Evolutionary conservation across 2,113 vertebrate species (phyloP), one percentile per base, ranked within the genome.

Genomic region (Hippoglossus stenolepis): DNA sequence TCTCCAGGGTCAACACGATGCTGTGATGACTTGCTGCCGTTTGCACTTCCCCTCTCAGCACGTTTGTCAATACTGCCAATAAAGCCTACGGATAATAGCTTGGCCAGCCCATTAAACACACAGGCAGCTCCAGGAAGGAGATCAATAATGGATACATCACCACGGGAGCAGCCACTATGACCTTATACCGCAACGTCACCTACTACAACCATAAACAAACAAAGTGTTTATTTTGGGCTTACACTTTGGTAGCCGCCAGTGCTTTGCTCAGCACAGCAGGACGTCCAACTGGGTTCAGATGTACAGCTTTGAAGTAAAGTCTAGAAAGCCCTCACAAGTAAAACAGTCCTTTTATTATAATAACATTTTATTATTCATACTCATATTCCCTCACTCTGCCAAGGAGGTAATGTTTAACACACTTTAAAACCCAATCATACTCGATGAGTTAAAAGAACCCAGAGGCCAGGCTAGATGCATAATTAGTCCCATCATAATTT

Each of bases 141-240:
- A 90, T 92, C 92, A 89, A 93, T 93, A 88, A 88, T 91, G 66
- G 85, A 88, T 91, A 83, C 88, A 91, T 86, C 86, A 83, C 91
- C 78, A 75, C 83, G 70, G 86, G 84, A 86, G 82, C 63, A 84
- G 82, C 69, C 65, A 51, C 72, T 74, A 49, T 89, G 91, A 89
- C 91, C 87, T 89, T 88, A 87, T 66, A 77, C 62, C 53, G 60
- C 60, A 70, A 79, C 77, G 26, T 75, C 81, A 82, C 70, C 61
- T 75, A 77, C 71, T 66, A 60, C 74, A 65, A 81, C 59, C 75
- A 65, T 83, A 88, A 82, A 77, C 74, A 86, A 73, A 87, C 70
- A 82, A 31, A 73, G 64, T 75, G n/a, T 71, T 81, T 83, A 59
- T 84, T 78, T 81, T 79, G 61, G 56, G 62, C 53, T 51, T 2